These are phyloP conservation scores for Trachythela sp. DNA, from an alignment of 64 coral and sea anemone genomes.

Conservation along the genomic window DNA sequence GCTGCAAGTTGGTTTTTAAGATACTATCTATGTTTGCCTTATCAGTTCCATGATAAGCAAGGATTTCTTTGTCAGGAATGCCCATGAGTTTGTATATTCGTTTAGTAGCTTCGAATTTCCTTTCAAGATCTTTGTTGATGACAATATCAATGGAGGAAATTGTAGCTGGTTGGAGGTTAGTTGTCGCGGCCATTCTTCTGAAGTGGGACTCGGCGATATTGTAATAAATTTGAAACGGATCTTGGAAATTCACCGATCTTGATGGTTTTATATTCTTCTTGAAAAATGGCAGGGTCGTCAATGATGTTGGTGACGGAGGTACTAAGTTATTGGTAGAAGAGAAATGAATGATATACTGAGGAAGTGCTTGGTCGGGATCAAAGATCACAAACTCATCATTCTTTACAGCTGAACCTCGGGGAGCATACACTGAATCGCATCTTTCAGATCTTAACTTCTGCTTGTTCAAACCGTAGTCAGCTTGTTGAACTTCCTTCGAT, in stretches of 20 bases:
- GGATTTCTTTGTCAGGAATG: background rate
- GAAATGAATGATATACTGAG: background rate
- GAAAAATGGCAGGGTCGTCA: background rate
- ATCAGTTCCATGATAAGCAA: background rate
- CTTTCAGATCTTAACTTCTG: background rate
- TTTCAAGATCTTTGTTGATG: background rate
- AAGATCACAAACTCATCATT: background rate
- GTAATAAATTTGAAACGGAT: background rate
- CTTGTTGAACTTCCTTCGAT: background rate
- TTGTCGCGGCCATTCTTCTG: background rate
- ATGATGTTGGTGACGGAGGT: background rate
- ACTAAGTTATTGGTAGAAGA: background rate
- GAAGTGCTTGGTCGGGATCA: background rate
- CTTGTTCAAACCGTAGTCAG: slow-evolving; percentile 5
- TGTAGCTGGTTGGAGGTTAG: background rate
- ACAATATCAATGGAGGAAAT: background rate
- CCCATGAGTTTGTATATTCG: background rate
- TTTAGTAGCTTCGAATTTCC: background rate
- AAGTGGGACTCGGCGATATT: background rate
- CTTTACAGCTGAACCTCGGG: background rate
- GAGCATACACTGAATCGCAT: background rate
- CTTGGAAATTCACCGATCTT: background rate
- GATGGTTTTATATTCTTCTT: background rate
- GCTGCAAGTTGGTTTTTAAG: background rate
- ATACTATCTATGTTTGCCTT: background rate